These are phyloP conservation scores for Silurus glanis DNA, from an alignment of 2,113 vertebrate genomes.

Conservation along the genomic window DNA sequence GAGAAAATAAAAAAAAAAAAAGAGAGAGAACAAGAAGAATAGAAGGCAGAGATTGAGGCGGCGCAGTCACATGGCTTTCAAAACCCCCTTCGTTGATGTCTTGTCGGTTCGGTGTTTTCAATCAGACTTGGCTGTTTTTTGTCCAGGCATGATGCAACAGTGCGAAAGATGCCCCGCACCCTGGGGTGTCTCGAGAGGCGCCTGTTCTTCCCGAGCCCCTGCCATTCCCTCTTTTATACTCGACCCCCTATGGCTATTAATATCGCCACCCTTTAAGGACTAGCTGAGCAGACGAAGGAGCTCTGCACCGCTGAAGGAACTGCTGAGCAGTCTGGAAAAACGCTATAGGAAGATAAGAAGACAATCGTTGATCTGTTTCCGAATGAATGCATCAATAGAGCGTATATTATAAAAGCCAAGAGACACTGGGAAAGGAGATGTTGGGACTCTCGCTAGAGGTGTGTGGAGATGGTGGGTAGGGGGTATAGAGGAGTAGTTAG, in stretches of 20 bases:
- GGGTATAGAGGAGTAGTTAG: not conserved
- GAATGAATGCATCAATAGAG: conserved; percentile 4
- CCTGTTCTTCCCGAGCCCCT: conserved; percentile 54
- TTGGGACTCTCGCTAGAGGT: not conserved
- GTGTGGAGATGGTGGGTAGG: not conserved
- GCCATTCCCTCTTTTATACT: conserved; percentile 57
- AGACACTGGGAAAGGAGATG: not conserved
- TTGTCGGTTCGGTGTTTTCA: conserved; percentile 63
- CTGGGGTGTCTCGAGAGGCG: conserved; percentile 59
- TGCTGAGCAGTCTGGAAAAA: conserved; percentile 15
- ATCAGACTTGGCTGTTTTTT: conserved; percentile 64
- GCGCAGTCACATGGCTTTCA: conserved; percentile 54
- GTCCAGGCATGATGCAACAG: conserved; percentile 73
- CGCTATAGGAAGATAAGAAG: conserved; percentile 4
- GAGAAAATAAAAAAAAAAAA: conserved; percentile 41
- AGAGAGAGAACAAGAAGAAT: conserved; percentile 54
- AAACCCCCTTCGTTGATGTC: conserved; percentile 33
- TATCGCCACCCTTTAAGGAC: conserved; percentile 51
- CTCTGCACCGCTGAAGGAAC: not conserved
- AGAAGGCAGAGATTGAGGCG: conserved; percentile 56
- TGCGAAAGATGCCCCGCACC: conserved; percentile 66
- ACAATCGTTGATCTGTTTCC: conserved; percentile 17
- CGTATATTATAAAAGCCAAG: not conserved
- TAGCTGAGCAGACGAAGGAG: not conserved
- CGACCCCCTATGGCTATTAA: conserved; percentile 51